Percentiles rank a stretch among this genome's conserved stretches.
Evolutionary conservation across 2,888 invertebrate species (phyloP).

Genomic region (Thumatha senex): DNA sequence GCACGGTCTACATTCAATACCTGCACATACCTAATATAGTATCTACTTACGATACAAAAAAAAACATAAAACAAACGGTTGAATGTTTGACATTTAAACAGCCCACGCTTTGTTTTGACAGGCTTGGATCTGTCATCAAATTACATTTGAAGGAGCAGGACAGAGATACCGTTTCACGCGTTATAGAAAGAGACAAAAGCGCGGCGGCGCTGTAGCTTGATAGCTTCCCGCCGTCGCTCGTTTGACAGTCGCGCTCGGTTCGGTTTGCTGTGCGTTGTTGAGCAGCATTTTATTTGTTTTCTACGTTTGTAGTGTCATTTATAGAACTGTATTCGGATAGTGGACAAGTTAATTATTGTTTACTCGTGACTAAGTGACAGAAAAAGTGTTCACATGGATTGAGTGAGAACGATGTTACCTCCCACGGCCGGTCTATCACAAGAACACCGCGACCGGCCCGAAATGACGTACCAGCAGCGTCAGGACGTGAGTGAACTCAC

Average conservation of each 20-base stretch:
- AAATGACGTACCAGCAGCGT: slow-evolving; percentile 78
- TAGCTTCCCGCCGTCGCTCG: slow-evolving; percentile 75
- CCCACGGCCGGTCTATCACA: slow-evolving; percentile 78
- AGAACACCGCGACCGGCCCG: slow-evolving; percentile 76
- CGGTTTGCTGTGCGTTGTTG: slow-evolving; percentile 68
- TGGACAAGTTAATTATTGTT: slow-evolving; percentile 39
- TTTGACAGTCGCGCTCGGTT: slow-evolving; percentile 74
- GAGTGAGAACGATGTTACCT: slow-evolving; percentile 76
- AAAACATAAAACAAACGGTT: slow-evolving; percentile 38
- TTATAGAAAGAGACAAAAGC: slow-evolving; percentile 54
- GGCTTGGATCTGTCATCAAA: slow-evolving; percentile 65
- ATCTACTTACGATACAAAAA: slow-evolving; percentile 48
- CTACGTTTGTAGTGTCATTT: slow-evolving; percentile 33
- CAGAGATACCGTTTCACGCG: slow-evolving; percentile 29
- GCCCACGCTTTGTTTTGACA: slow-evolving; percentile 81
- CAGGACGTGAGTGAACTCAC: slow-evolving; percentile 76
- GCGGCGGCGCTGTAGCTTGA: slow-evolving; percentile 78
- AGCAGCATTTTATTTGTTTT: slow-evolving; percentile 56
- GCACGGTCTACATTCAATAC: too few relatives aligned
- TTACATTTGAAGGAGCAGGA: slow-evolving; percentile 58
- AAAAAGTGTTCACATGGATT: slow-evolving; percentile 69
- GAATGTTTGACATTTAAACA: slow-evolving; percentile 66
- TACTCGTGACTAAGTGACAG: slow-evolving; percentile 51
- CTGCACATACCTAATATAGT: slow-evolving; percentile 47
- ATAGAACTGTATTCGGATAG: slow-evolving; percentile 27